Evolutionary conservation across 2,797 vertebrate species (phyloP).

Genomic region (Zenarchopterus dispar): DNA sequence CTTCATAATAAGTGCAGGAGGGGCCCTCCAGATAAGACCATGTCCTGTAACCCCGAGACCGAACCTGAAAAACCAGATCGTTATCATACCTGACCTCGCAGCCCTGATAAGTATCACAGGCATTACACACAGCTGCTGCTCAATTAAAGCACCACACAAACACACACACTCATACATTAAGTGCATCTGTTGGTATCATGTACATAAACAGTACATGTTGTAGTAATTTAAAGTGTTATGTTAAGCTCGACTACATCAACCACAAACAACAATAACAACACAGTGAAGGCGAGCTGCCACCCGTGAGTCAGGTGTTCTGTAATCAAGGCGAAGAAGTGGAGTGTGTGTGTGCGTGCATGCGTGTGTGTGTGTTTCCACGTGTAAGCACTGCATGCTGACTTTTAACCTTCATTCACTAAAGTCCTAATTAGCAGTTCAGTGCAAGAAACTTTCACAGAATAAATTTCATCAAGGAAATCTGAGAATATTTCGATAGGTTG

Average conservation of each 20-base stretch:
- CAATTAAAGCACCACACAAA: constrained; percentile 65
- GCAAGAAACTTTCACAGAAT: too few species aligned
- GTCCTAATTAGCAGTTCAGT: background rate
- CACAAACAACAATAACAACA: constrained; percentile 31
- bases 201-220: constrained; percentile 59
- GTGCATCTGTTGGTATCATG: constrained; percentile 25
- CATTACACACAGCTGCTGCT: constrained; percentile 75
- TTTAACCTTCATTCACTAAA: constrained; percentile 1
- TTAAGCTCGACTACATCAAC: constrained; percentile 64
- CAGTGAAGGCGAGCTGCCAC: constrained; percentile 40
- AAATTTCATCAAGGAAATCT: too few species aligned
- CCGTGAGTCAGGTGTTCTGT: constrained; percentile 47
- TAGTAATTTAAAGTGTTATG: constrained; percentile 69
- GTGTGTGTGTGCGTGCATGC: constrained; percentile 1
- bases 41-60: constrained; percentile 63
- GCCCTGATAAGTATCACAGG: constrained; percentile 76
- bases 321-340: constrained; percentile 8
- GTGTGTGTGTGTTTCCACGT: constrained; percentile 1
- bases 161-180: constrained; percentile 9
- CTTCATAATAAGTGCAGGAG: constrained; percentile 73
- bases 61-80: constrained; percentile 72
- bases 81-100: constrained; percentile 71
- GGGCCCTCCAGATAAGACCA: constrained; percentile 69
- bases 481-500: too few species aligned
- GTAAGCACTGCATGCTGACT: constrained; percentile 1